Base-by-base conservation (phyloP, 2,888 invertebrate genomes). In the Drosophila dives region DNA sequence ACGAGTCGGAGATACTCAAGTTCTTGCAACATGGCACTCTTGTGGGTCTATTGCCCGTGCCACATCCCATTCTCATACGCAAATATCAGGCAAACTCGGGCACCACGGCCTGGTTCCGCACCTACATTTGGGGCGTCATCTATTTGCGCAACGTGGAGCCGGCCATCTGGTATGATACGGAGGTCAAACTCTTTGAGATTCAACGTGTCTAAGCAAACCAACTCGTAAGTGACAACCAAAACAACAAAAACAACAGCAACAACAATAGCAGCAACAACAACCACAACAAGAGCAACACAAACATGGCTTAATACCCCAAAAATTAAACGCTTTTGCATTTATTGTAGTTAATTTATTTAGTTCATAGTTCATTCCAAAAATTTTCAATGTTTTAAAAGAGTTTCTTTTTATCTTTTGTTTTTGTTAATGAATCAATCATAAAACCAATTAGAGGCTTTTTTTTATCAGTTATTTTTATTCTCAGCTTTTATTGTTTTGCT, bases 61-160 rank as follows among this genome's bases (percentile, higher is more conserved):
- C 99, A 8, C 99, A 99, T 94, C 99, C 99, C 11, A 99, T 99
- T 93, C 95, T 99, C 74, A 99, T 99, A 92, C 95, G 99, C 87
- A 98, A 99, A 94, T 99, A 99, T 94, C 99, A 99, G 94, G 99
- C 99, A 55, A 99, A 99, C 94, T 96, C 97, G 42, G 99, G 99
- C 73, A 99, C 99, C 1, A 99, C 99, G 33, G 98, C 99, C 90
- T 99, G 99, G 99, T 99, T 99, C 94, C 95, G 99, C 64, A 99
- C 99, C 0, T 99, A 99, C 93, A 98, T 99, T 96, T 99, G 99
- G 99, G 99, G 99, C 59, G 98, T 99, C 64, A 99, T 99, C 83
- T 99, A 99, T 93, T 95, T 99, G 88, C 96, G 98, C 96, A 99
- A 99, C 93, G 97, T 99, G 63, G 99, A 99, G 92, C 99, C 99